Conservation (phyloP, 1,140 invertebrate species). For the Geopemphigus sp. region DNA sequence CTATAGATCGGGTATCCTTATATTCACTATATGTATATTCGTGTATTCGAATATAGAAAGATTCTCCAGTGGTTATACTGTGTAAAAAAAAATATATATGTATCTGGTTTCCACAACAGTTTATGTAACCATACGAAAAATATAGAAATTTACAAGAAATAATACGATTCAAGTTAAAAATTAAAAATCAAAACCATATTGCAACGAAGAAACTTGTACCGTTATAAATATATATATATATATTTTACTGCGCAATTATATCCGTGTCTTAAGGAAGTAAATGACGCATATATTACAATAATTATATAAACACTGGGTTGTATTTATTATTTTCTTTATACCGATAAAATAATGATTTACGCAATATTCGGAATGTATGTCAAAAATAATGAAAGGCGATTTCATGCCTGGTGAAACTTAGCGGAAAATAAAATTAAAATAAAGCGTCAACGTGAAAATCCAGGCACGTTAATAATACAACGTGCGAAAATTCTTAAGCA, state of each 20-base stretch:
- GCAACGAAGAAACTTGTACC: too few species aligned
- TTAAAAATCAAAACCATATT: too few species aligned
- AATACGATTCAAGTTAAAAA: too few species aligned
- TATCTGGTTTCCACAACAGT: not conserved
- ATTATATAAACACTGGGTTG: not conserved
- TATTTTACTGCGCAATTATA: not conserved
- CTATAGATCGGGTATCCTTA: slow-evolving; percentile 18
- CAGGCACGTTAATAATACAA: not conserved
- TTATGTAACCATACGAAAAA: slow-evolving; percentile 6
- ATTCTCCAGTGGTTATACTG: not conserved
- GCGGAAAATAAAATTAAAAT: not conserved
- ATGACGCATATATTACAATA: not conserved
- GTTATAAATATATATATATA: too few species aligned
- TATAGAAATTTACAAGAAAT: not conserved
- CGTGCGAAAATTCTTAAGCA: not conserved
- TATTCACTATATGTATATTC: not conserved
- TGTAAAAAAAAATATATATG: too few species aligned
- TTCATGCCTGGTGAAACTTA: slow-evolving; percentile 41
- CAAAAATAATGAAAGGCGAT: slow-evolving; percentile 42
- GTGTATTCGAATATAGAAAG: not conserved
- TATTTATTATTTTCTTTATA: slow-evolving; percentile 1
- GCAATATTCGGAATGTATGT: slow-evolving; percentile 38
- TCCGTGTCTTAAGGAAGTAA: not conserved
- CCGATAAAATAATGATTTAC: slow-evolving; percentile 16
- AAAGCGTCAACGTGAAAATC: not conserved